These are phyloP conservation scores for Diplazon laetatorius DNA, from an alignment of 2,888 invertebrate genomes.

Conservation along the genomic window DNA sequence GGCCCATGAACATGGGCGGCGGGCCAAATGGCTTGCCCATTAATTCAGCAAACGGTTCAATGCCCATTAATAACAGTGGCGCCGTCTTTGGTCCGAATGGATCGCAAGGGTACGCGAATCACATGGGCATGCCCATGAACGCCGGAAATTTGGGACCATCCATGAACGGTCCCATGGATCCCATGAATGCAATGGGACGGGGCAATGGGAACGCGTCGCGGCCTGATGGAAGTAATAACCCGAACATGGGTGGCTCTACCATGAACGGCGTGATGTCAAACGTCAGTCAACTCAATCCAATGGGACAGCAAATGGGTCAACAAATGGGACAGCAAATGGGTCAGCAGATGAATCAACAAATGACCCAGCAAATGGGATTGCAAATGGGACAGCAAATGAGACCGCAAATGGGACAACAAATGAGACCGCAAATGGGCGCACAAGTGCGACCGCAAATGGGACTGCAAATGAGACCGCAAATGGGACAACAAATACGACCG, in stretches of 20 bases:
- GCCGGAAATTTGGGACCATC: constrained; percentile 84
- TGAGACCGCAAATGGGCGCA: too few relatives aligned
- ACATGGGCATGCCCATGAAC: constrained; percentile 78
- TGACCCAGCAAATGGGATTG: too few relatives aligned
- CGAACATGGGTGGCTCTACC: constrained; percentile 84
- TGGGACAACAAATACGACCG: constrained; percentile 62
- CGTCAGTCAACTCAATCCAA: constrained; percentile 78
- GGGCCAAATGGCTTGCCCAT: not conserved
- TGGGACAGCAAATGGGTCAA: constrained; percentile 82
- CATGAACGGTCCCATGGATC: constrained; percentile 89
- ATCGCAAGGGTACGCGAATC: constrained; percentile 77
- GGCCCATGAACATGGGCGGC: not conserved
- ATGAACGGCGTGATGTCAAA: constrained; percentile 66
- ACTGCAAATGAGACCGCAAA: constrained; percentile 81
- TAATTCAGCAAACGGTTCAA: constrained; percentile 70
- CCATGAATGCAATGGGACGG: constrained; percentile 86
- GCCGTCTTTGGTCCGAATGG: constrained; percentile 78
- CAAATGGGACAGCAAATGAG: too few relatives aligned
- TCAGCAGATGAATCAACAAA: too few relatives aligned
- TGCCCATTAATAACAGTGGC: constrained; percentile 77
- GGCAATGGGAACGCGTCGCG: constrained; percentile 81
- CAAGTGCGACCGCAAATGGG: too few relatives aligned
- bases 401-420: too few relatives aligned
- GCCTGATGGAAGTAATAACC: constrained; percentile 86
- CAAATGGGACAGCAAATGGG: constrained; percentile 83